These are phyloP conservation scores for Drosophila auraria DNA, from an alignment of 1,140 invertebrate species.

Conservation along the genomic window DNA sequence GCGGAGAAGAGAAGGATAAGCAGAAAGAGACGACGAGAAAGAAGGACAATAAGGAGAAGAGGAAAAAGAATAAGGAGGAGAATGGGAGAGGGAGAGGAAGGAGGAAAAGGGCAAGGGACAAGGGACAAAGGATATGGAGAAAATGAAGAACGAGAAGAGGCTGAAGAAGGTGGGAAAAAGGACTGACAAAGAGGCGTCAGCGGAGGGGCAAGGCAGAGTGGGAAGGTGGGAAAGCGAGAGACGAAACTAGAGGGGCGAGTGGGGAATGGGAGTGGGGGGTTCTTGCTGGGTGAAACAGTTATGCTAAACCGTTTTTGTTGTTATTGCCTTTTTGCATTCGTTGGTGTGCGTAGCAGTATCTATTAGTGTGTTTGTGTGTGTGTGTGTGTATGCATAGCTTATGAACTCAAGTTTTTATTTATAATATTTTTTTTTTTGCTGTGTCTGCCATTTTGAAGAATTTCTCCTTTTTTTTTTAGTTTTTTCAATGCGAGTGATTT, in stretches of 20 bases:
- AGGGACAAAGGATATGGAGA: neutral
- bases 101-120: neutral
- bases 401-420: slow-evolving; percentile 9
- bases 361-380: neutral
- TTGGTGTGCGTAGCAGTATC: slow-evolving; percentile 3
- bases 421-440: neutral
- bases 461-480: slow-evolving; percentile 4
- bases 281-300: slow-evolving; percentile 21
- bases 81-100: neutral
- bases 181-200: neutral
- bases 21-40: neutral
- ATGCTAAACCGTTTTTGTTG: slow-evolving; percentile 28
- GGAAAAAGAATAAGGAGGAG: neutral
- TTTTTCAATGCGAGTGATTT: slow-evolving; percentile 18
- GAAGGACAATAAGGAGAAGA: neutral
- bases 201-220: neutral
- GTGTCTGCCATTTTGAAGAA: neutral
- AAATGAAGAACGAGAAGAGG: neutral
- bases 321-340: slow-evolving; percentile 34
- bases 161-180: neutral
- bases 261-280: neutral
- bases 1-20: neutral
- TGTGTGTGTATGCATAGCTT: slow-evolving; percentile 2
- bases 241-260: too few relatives aligned
- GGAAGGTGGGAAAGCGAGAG: neutral